These are phyloP conservation scores for Macrosteles quadrilineatus DNA, from an alignment of 1,140 invertebrate species.

Conservation along the genomic window DNA sequence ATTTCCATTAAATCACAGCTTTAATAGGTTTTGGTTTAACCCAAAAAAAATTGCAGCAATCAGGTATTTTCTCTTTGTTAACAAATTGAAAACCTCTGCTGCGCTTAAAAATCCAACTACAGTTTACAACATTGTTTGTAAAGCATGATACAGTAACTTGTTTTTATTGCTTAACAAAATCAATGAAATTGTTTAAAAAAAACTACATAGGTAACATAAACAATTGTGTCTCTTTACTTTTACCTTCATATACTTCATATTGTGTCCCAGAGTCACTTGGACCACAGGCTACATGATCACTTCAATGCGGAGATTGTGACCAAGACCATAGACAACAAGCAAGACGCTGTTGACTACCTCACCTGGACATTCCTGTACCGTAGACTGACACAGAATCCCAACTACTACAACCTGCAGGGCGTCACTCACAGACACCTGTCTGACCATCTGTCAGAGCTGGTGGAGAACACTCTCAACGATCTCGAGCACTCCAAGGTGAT, in stretches of 20 bases:
- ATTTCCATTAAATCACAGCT: slow-evolving; percentile 28
- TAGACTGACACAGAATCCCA: slow-evolving; percentile 97
- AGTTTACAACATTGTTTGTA: too few species aligned
- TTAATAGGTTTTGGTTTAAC: too few species aligned
- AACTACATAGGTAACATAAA: too few species aligned
- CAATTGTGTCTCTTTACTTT: too few species aligned
- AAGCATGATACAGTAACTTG: too few species aligned
- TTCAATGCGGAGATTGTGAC: slow-evolving; percentile 99
- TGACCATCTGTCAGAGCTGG: slow-evolving; percentile 97
- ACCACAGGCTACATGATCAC: slow-evolving; percentile 97
- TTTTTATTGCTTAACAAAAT: too few species aligned
- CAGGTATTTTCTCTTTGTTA: too few species aligned
- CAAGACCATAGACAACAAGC: slow-evolving; percentile 99
- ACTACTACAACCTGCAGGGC: slow-evolving; percentile 98
- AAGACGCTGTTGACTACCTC: slow-evolving; percentile 98
- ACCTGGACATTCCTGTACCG: slow-evolving; percentile 99
- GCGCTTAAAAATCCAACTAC: too few species aligned
- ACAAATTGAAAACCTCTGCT: too few species aligned
- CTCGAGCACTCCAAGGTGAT: slow-evolving; percentile 89
- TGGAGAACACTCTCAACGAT: slow-evolving; percentile 94
- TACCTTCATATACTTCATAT: too few species aligned
- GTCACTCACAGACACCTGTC: slow-evolving; percentile 96
- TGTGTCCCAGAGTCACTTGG: slow-evolving; percentile 76
- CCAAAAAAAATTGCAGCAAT: too few species aligned
- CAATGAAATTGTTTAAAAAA: too few species aligned